Evolutionary conservation across 2,797 vertebrate genomes (phyloP).

Genomic region (Syndactyla subalaris): DNA sequence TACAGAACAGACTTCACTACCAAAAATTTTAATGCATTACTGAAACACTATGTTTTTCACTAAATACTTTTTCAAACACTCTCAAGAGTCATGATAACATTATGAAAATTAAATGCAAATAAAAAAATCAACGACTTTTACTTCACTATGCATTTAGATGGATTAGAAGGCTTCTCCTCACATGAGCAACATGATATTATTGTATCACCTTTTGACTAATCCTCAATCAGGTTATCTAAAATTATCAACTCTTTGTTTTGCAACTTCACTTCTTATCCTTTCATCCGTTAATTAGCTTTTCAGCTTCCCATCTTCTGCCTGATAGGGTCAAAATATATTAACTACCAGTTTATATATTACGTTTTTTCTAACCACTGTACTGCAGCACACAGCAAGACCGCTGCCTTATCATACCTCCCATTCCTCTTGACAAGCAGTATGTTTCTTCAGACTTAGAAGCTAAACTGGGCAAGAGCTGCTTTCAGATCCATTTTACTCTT

Average conservation of each 20-base stretch:
- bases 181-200: background rate
- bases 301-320: background rate
- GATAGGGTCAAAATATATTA: background rate
- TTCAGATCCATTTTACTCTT: background rate
- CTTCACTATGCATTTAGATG: background rate
- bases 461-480: background rate
- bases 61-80: background rate
- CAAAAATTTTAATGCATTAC: background rate
- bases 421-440: background rate
- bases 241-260: slow-evolving; percentile 45
- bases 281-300: slow-evolving; percentile 45
- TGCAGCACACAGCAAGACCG: rapidly evolving
- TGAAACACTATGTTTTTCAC: background rate
- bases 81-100: background rate
- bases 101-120: background rate
- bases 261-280: slow-evolving; percentile 41
- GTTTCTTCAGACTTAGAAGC: background rate
- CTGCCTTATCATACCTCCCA: background rate
- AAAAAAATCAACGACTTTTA: background rate
- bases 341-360: background rate
- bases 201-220: slow-evolving; percentile 34
- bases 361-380: background rate
- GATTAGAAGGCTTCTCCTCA: background rate
- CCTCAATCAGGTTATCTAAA: slow-evolving; percentile 36
- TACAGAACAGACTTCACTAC: background rate